Percentiles rank a stretch among this genome's conserved stretches.
Conservation (phyloP, 2,797 vertebrate species). For the Acridotheres tristis region DNA sequence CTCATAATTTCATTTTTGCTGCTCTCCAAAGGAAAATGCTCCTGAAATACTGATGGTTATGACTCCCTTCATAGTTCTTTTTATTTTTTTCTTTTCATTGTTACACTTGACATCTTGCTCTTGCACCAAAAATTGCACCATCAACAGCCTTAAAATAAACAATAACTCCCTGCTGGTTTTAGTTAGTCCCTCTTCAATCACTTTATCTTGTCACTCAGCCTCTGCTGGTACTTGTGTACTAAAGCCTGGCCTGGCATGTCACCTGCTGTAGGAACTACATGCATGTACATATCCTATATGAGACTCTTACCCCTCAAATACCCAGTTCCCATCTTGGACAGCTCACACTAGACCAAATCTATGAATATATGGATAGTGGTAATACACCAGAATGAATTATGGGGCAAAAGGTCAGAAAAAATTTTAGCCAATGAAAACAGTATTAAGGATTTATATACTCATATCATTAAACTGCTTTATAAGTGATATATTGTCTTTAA, state of each 20-base stretch:
- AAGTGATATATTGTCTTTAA: not conserved
- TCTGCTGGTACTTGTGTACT: not conserved
- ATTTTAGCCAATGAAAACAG: not conserved
- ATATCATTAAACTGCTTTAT: not conserved
- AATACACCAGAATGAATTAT: not conserved
- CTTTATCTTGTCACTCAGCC: not conserved
- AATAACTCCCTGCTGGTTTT: not conserved
- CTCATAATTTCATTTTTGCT: not conserved
- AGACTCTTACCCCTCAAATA: not conserved
- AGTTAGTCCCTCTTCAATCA: not conserved
- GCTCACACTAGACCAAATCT: not conserved
- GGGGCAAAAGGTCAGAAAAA: not conserved
- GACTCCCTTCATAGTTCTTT: not conserved
- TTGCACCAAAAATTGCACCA: not conserved
- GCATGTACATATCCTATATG: not conserved
- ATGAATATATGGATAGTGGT: not conserved
- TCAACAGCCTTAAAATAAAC: not conserved
- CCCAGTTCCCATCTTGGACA: not conserved
- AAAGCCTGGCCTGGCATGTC: not conserved
- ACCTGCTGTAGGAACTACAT: not conserved
- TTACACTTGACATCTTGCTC: not conserved
- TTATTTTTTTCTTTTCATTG: not conserved
- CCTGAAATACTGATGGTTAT: not conserved
- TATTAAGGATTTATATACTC: not conserved
- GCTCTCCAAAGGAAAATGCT: not conserved